A percentile compares a stretch with the other conserved stretches of the same genome.
Conservation (phyloP, 2,888 invertebrate species). For the Boloria selene region DNA sequence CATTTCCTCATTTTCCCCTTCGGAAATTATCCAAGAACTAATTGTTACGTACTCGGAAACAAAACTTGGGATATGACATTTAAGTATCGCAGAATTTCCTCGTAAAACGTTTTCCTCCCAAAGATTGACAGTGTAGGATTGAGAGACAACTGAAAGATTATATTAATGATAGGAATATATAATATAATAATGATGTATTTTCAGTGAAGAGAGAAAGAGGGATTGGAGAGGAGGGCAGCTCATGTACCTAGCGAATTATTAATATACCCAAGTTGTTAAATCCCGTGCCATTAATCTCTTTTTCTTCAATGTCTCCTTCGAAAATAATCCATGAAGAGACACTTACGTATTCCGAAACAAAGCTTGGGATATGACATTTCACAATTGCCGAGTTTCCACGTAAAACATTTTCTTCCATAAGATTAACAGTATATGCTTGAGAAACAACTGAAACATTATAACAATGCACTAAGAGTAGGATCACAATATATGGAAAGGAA, state of each 20-base stretch:
- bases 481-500: slow-evolving; percentile 36
- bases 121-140: slow-evolving; percentile 93
- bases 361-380: slow-evolving; percentile 96
- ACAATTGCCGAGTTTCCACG: slow-evolving; percentile 94
- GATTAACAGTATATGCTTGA: slow-evolving; percentile 93
- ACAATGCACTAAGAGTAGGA: slow-evolving; percentile 14
- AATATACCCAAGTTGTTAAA: slow-evolving; percentile 64
- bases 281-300: slow-evolving; percentile 67
- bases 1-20: slow-evolving; percentile 74
- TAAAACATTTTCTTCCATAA: slow-evolving; percentile 95
- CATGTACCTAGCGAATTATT: slow-evolving; percentile 27
- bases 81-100: slow-evolving; percentile 94
- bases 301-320: slow-evolving; percentile 83
- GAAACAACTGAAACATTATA: slow-evolving; percentile 89
- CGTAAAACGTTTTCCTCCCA: slow-evolving; percentile 96
- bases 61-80: slow-evolving; percentile 96
- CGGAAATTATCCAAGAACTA: slow-evolving; percentile 92
- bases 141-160: slow-evolving; percentile 89
- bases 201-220: neutral
- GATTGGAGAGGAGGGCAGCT: slow-evolving; percentile 34
- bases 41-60: slow-evolving; percentile 94
- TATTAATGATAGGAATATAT: neutral
- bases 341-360: slow-evolving; percentile 94
- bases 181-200: neutral
- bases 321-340: slow-evolving; percentile 94